These are phyloP conservation scores for Halotydeus destructor DNA, from an alignment of 1,140 invertebrate genomes.

Conservation along the genomic window DNA sequence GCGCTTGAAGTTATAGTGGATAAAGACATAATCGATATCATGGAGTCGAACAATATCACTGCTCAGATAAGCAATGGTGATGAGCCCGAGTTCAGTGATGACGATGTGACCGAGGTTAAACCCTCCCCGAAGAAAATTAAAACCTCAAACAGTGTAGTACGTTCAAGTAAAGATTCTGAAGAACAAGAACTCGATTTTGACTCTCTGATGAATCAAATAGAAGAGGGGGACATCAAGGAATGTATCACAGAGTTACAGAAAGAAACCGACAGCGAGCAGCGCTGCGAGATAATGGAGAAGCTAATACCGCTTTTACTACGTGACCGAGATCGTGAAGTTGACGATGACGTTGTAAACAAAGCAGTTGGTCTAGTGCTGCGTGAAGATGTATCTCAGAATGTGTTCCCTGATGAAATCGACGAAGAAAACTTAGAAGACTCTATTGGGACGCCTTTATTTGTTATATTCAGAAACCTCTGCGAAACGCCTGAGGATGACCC, in stretches of 20 bases:
- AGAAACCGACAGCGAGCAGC: slow-evolving; percentile 39
- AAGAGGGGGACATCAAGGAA: slow-evolving; percentile 36
- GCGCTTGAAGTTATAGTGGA: background rate
- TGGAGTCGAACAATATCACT: slow-evolving; percentile 28
- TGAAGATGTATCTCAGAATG: slow-evolving; percentile 25
- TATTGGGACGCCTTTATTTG: slow-evolving; percentile 55
- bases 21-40: slow-evolving; percentile 18
- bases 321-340: slow-evolving; percentile 15
- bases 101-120: slow-evolving; percentile 32
- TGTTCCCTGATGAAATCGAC: slow-evolving; percentile 18
- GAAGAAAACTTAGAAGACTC: slow-evolving; percentile 37
- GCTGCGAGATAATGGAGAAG: slow-evolving; percentile 45
- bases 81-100: slow-evolving; percentile 39
- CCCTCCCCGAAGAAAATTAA: background rate
- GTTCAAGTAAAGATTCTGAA: too few species aligned
- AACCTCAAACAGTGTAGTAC: background rate
- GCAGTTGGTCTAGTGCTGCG: background rate
- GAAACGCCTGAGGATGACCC: slow-evolving; percentile 49
- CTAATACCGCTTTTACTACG: slow-evolving; percentile 40
- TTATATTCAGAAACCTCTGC: slow-evolving; percentile 50
- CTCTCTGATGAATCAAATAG: too few species aligned
- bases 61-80: too few species aligned
- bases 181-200: too few species aligned
- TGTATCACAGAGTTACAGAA: slow-evolving; percentile 40
- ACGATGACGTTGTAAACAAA: background rate